Conservation (phyloP, 1,140 invertebrate genomes). For the Zaprionus camerounensis region DNA sequence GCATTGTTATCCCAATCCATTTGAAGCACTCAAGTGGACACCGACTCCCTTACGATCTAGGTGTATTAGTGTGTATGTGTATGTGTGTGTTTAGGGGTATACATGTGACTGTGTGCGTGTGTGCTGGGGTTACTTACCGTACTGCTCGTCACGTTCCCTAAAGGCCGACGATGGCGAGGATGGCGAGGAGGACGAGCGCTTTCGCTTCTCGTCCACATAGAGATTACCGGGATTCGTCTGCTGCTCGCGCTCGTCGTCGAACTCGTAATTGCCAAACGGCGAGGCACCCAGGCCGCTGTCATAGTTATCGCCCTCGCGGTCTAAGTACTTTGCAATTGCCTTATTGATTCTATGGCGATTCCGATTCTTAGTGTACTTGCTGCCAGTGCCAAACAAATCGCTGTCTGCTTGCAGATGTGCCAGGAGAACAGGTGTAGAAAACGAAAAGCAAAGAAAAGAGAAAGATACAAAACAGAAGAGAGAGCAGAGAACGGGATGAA, state of each 20-base stretch:
- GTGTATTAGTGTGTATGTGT: constrained; percentile 7
- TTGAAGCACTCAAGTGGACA: constrained; percentile 63
- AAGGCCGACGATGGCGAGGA: constrained; percentile 48
- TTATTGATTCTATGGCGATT: constrained; percentile 82
- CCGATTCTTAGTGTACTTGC: constrained; percentile 68
- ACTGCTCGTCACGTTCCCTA: constrained; percentile 77
- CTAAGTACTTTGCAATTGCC: constrained; percentile 81
- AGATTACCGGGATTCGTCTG: constrained; percentile 42
- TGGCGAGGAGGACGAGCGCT: constrained; percentile 45
- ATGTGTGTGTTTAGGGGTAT: background rate
- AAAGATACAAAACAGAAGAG: constrained; percentile 8
- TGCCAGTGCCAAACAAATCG: constrained; percentile 62
- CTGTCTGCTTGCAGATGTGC: constrained; percentile 58
- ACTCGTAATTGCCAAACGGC: constrained; percentile 65
- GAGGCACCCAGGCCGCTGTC: constrained; percentile 53
- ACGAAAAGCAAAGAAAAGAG: constrained; percentile 22
- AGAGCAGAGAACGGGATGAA: background rate
- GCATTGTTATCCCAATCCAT: constrained; percentile 67
- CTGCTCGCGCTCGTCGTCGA: constrained; percentile 63
- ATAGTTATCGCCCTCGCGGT: constrained; percentile 72
- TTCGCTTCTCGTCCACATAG: constrained; percentile 46
- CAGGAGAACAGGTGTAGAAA: constrained; percentile 8
- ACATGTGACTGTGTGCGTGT: constrained; percentile 1
- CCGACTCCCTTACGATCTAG: constrained; percentile 19
- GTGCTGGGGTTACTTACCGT: constrained; percentile 67